Base-by-base conservation (phyloP, 2,888 invertebrate genomes). In the Scotopteryx bipunctaria region DNA sequence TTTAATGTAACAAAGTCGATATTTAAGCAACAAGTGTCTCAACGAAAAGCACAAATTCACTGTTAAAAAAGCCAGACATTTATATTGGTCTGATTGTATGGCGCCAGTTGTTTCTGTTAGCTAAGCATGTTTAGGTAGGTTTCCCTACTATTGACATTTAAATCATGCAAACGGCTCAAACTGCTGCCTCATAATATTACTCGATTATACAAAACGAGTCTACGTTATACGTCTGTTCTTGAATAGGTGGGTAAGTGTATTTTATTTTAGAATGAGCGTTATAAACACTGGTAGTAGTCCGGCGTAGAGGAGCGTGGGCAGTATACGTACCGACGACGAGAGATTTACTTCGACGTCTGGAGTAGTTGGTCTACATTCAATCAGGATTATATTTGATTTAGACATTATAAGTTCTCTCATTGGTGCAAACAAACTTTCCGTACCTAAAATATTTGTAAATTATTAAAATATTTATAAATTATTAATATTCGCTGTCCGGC, bases 311-410 rank as follows among this genome's bases (percentile, higher is more conserved):
- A 27, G 27, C 23, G 42, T 45, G 55, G 36, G 53, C 50, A 46
- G 47, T 33, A 86, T 88, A 90, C 89, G 70, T 89, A 90, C 89
- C 86, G 67, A 61, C 51, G 59, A 13, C 3, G n/a, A 61, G 59
- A 90, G 72, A 53, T 64, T 69, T 53, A 90, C 81, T 62, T 78
- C 66, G 63, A 86, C 72, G 57, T 89, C 88, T 57, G 90, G 87
- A 66, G 81, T 82, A 33, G 86, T 82, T 37, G 90, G 90, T 78
- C 80, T 87, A 88, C 90, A 90, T 75, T 81, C 84, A 61, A 88
- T 80, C 56, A 87, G 66, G 58, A 83, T 73, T 59, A 73, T 77
- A 57, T 53, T 50, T 14, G 38, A 41, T 46, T 45, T 79, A 55
- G 78, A 69, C 57, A 70, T 71, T 48, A 86, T 68, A 57, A 84